phyloP scores from a whole-genome alignment of 2,113 vertebrate genomes.

The Ia io region DNA sequence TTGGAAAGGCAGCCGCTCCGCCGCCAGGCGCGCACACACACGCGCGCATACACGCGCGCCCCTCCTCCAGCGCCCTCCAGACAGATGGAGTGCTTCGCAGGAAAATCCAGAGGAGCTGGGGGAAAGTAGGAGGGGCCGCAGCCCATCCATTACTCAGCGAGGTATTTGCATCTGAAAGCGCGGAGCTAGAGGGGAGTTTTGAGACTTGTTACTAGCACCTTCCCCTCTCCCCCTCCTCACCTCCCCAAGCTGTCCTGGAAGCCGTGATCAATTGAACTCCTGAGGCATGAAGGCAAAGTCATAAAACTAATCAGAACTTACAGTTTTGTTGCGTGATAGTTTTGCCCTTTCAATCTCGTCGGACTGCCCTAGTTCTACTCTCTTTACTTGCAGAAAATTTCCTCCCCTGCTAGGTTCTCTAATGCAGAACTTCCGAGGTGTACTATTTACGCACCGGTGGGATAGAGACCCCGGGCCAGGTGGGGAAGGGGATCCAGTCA shows the following conservation, averaged over 20 bases:
- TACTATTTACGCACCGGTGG: background rate
- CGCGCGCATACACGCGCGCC: background rate
- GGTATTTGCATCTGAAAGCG: constrained; percentile 77
- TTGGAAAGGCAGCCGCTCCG: constrained; percentile 42
- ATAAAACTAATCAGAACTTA: constrained; percentile 78
- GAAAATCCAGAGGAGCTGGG: constrained; percentile 65
- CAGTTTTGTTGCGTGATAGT: constrained; percentile 35
- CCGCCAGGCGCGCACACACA: background rate
- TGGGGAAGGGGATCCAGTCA: too few species aligned
- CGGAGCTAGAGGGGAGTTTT: constrained; percentile 42
- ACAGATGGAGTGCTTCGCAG: constrained; percentile 76
- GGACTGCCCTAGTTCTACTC: constrained; percentile 44
- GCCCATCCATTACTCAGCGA: constrained; percentile 51
- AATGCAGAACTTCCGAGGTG: constrained; percentile 33
- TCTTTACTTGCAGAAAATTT: constrained; percentile 6
- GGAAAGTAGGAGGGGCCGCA: constrained; percentile 74
- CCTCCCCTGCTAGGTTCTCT: constrained; percentile 15
- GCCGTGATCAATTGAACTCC: constrained; percentile 59
- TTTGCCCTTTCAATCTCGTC: constrained; percentile 70
- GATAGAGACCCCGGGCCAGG: background rate
- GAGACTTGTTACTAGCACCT: background rate
- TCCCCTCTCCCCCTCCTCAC: constrained; percentile 57
- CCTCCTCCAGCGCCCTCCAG: constrained; percentile 64
- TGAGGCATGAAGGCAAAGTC: constrained; percentile 69
- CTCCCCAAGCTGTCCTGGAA: constrained; percentile 65